Conservation (phyloP, 1,140 invertebrate species). For the Bombus pascuorum region DNA sequence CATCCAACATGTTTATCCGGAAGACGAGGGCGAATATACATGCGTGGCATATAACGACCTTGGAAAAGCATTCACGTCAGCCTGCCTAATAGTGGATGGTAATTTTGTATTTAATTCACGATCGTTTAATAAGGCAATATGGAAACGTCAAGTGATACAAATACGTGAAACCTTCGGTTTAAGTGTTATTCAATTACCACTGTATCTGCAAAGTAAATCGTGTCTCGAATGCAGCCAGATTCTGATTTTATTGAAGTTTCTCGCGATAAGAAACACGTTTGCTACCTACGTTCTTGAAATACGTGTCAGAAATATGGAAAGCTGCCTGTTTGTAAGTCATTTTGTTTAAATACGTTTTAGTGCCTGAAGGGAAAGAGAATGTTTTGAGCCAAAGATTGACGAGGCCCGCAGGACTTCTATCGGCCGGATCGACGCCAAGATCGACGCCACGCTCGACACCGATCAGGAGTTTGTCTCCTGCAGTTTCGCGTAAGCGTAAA, state of each 20-base stretch:
- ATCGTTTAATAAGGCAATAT: not conserved
- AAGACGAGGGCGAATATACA: slow-evolving; percentile 95
- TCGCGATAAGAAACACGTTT: not conserved
- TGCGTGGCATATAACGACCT: slow-evolving; percentile 92
- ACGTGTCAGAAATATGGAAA: not conserved
- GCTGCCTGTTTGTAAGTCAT: not conserved
- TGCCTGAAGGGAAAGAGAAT: slow-evolving; percentile 91
- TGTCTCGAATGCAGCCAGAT: not conserved
- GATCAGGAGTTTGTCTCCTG: slow-evolving; percentile 86
- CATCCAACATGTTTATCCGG: slow-evolving; percentile 90
- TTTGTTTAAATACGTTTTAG: slow-evolving; percentile 76
- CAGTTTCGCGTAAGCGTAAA: slow-evolving; percentile 65
- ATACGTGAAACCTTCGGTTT: not conserved
- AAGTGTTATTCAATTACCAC: not conserved
- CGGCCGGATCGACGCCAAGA: slow-evolving; percentile 87
- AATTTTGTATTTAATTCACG: slow-evolving; percentile 67
- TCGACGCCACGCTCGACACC: slow-evolving; percentile 89
- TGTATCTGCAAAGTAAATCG: slow-evolving; percentile 22
- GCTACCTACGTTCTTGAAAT: not conserved
- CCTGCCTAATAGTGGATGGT: slow-evolving; percentile 92
- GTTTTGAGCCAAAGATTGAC: slow-evolving; percentile 86
- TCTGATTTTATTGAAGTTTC: not conserved
- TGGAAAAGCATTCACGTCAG: slow-evolving; percentile 90
- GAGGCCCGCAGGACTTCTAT: slow-evolving; percentile 86
- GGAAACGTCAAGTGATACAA: not conserved